Percentiles rank a stretch among this genome's conserved stretches.
phyloP scores from a whole-genome alignment of 2,888 invertebrate species.

The Harmothoe impar region DNA sequence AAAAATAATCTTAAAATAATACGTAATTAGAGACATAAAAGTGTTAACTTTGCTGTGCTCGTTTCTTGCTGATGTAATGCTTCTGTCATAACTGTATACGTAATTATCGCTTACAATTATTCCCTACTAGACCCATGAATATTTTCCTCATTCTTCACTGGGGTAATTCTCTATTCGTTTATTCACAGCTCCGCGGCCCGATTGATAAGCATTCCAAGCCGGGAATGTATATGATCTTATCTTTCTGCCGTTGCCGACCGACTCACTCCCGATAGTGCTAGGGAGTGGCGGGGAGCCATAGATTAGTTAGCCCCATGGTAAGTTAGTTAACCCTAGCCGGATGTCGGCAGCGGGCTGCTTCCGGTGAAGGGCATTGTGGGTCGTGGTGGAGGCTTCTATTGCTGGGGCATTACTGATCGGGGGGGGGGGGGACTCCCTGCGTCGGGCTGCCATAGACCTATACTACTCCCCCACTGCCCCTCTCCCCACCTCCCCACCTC shows the following conservation, averaged over 20 bases:
- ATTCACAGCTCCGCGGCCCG: background rate
- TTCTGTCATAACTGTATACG: no score
- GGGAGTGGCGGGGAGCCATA: background rate
- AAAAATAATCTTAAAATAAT: no score
- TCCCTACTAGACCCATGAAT: background rate
- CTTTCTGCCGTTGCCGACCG: background rate
- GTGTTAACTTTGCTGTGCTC: no score
- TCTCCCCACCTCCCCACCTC: background rate
- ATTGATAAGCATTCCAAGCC: conserved; percentile 30
- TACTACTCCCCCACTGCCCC: background rate
- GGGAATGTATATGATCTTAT: conserved; percentile 5
- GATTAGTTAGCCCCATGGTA: conserved; percentile 20
- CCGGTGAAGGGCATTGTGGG: background rate
- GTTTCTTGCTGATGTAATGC: no score
- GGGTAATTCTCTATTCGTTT: conserved; percentile 39
- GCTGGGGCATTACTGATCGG: background rate
- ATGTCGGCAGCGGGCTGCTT: conserved; percentile 32
- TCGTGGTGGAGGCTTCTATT: background rate
- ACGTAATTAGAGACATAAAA: no score
- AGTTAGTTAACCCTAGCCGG: conserved; percentile 52
- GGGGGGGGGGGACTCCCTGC: background rate
- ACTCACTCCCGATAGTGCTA: background rate
- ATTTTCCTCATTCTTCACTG: conserved; percentile 15
- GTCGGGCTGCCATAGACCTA: background rate
- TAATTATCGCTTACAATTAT: background rate